A percentile compares a stretch with the other conserved stretches of the same genome.
phyloP scores from a whole-genome alignment of 2,888 invertebrate genomes.

The Nomada goodeniana region DNA sequence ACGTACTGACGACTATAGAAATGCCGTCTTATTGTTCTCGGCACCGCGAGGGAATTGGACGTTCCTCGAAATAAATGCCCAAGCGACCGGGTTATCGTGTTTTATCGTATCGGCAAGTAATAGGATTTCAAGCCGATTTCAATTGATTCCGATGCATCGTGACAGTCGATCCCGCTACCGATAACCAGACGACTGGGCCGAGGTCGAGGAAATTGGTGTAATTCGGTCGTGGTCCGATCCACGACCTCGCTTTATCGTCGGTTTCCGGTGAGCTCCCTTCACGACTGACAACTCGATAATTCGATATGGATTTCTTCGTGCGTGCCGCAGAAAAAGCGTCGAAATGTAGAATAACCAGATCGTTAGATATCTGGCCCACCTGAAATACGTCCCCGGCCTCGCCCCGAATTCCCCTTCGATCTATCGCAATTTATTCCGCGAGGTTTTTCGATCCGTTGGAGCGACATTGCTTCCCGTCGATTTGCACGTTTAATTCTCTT shows the following conservation, averaged over 20 bases:
- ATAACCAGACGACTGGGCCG: conserved; percentile 46
- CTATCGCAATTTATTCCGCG: neutral
- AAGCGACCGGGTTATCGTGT: conserved; percentile 43
- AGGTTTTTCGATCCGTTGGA: neutral
- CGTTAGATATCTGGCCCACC: neutral
- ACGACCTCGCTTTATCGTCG: conserved; percentile 56
- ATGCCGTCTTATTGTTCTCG: conserved; percentile 31
- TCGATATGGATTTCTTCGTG: conserved; percentile 42
- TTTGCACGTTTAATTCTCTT: neutral
- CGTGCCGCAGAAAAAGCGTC: conserved; percentile 2
- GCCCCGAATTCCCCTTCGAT: neutral
- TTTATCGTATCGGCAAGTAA: conserved; percentile 45
- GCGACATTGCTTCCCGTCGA: neutral
- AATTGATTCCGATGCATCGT: conserved; percentile 60
- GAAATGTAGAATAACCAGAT: neutral
- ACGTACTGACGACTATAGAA: conserved; percentile 15
- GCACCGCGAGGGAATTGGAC: conserved; percentile 25
- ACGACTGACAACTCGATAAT: conserved; percentile 51
- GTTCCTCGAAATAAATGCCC: conserved; percentile 44
- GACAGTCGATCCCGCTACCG: conserved; percentile 60
- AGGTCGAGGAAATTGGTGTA: conserved; percentile 68
- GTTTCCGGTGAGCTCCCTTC: conserved; percentile 53
- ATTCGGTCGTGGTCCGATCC: conserved; percentile 60
- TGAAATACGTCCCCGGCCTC: neutral
- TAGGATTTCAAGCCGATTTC: conserved; percentile 57